Base-by-base conservation (phyloP, 2,113 vertebrate species). In the Varanus komodoensis region DNA sequence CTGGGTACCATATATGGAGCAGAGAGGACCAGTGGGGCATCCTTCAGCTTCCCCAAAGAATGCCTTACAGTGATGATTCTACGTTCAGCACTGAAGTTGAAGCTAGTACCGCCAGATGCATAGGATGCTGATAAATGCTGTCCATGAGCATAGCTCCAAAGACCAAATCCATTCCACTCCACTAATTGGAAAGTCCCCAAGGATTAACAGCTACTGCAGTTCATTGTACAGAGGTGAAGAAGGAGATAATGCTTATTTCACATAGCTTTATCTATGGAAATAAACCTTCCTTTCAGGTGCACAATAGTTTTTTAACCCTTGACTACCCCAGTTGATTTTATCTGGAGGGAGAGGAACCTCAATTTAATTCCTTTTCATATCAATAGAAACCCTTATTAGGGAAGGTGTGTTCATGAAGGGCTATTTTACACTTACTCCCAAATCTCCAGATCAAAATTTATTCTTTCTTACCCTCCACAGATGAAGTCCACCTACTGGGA, bases 401-500 rank as follows among this genome's bases (percentile, higher is more conserved):
- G 89, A 94, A 88, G 69, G 80, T 71, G 79, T 86, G 25, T 85
- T 88, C 87, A 91, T 69, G 94, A 94, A 92, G n/a, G 82, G 83
- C 89, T 85, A 67, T 94, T 96, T 95, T 94, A 93, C 87, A 83
- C 27, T 67, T 44, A 90, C 87, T 94, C 89, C 78, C 91, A 96
- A 94, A 93, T 84, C 83, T 95, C 84, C 21, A 78, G 93, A 94
- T 96, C 92, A 92, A 92, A 93, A 92, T 94, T 91, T 92, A 81
- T 3, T 52, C 92, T 93, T 91, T 94, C 91, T 21, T 95, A 95
- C 88, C 92, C 93, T 67, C 79, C 6, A 71, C n/a, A 95, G 95
- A 93, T 25, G 50, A 92, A 93, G 91, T 94, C 88, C 81, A 94
- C 96, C 96, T 94, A 95, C 96, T 97, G 97, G 93, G 96, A 95